Percentiles rank a stretch among this genome's conserved stretches.
phyloP scores from a whole-genome alignment of 35 echinoderm and acorn worm genomes.

The Lytechinus pictus region DNA sequence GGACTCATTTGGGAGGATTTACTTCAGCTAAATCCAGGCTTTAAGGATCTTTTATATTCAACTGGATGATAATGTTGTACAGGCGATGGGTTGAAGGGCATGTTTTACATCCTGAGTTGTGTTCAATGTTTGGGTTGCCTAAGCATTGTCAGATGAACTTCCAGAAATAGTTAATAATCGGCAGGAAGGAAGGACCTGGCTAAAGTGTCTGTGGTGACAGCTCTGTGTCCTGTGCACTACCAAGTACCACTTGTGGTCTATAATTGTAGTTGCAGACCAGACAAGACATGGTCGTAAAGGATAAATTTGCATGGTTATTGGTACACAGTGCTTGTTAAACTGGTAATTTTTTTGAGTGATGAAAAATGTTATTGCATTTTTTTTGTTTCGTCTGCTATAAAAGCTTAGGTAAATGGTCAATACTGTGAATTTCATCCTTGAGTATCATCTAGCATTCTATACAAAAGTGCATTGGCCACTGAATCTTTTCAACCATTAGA shows the following conservation, averaged over 20 bases:
- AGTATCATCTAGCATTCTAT: too few relatives aligned
- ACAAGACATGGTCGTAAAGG: background rate
- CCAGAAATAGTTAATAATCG: background rate
- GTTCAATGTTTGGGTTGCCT: background rate
- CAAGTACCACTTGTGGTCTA: background rate
- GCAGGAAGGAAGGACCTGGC: background rate
- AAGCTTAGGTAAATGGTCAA: too few relatives aligned
- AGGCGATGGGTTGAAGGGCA: background rate
- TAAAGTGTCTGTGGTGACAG: background rate
- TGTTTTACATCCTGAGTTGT: background rate
- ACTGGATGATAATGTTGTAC: background rate
- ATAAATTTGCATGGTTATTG: background rate
- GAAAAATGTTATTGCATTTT: too few relatives aligned
- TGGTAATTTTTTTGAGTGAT: too few relatives aligned
- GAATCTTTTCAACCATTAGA: too few relatives aligned
- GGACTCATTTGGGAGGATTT: too few relatives aligned
- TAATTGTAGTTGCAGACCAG: background rate
- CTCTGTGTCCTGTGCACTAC: background rate
- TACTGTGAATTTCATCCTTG: too few relatives aligned
- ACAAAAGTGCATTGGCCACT: too few relatives aligned
- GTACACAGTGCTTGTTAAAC: too few relatives aligned
- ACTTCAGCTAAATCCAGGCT: too few relatives aligned
- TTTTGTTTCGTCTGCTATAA: too few relatives aligned
- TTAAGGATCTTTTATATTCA: background rate
- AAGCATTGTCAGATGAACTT: constrained; percentile 10